Evolutionary conservation across 2,888 invertebrate species (phyloP), one percentile per base, ranked within the genome.

Genomic region (Tortrix viridana): DNA sequence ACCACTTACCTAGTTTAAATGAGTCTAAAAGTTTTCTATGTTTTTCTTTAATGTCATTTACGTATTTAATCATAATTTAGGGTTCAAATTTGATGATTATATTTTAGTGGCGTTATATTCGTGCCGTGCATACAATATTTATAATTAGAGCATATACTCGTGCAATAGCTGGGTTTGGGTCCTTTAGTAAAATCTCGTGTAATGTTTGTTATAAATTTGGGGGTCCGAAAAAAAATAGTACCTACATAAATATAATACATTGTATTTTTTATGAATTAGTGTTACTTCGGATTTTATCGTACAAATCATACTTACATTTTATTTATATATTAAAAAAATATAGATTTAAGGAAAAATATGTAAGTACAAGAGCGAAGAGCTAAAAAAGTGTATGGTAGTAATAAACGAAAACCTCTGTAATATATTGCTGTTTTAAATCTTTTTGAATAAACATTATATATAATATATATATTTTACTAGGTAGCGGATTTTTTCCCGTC

Each of bases 161-260:
- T 47, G 69, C 84, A 84, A 87, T 88, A 88, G 88, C 88, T 88
- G 88, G 88, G 77, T 77, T 84, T 79, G 88, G 89, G 88, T 88
- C 88, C 88, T 81, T 74, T 70, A 32, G 12, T 56, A 68, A 69
- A 65, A 48, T 70, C 38, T 68, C 66, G 50, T 65, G 49, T 63
- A 65, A 16, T 49, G 61, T 54, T 37, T 52, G 2, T 54, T 46
- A 68, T 37, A 32, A 57, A 60, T 65, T 68, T 65, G 46, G 63
- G 53, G 54, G 54, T 38, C 26, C 26, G 26, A 26, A 26, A 26
- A 26, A 3, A 12, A 26, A 26, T 26, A 26, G 22, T 2, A 3
- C 2, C 2, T 22, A 26, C 12, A 32, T 32, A 12, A 3, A 26
- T 9, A 3, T 3, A 9, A 9, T 26, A 2, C 6, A 26, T 26